These are phyloP conservation scores for Cherax destructor DNA, from an alignment of 1,140 invertebrate species.

Conservation along the genomic window DNA sequence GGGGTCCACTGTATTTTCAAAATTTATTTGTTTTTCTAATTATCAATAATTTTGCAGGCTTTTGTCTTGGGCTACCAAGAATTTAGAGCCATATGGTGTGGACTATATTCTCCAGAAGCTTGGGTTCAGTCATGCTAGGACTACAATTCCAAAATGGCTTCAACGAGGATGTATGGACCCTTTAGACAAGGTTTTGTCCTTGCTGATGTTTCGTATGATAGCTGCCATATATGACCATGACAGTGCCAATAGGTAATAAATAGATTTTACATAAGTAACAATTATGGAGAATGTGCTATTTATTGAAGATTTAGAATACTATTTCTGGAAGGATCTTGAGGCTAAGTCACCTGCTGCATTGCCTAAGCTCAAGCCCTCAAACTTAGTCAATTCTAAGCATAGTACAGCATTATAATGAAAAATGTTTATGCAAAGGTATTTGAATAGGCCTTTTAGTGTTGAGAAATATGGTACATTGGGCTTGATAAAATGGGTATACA, in stretches of 20 bases:
- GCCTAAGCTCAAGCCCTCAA: too few relatives aligned
- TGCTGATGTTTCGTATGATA: constrained; percentile 76
- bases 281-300: background rate
- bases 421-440: too few relatives aligned
- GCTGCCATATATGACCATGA: constrained; percentile 72
- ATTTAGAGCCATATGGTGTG: constrained; percentile 97
- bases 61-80: constrained; percentile 95
- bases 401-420: too few relatives aligned
- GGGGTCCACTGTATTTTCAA: too few relatives aligned
- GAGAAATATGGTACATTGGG: too few relatives aligned
- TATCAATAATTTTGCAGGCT: constrained; percentile 78
- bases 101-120: constrained; percentile 98
- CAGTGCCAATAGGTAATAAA: constrained; percentile 49
- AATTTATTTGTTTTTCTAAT: background rate
- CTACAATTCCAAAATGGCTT: constrained; percentile 99
- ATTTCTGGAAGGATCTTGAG: background rate
- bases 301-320: too few relatives aligned
- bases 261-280: background rate
- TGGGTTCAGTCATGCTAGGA: constrained; percentile 96
- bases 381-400: too few relatives aligned
- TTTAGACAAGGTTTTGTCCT: constrained; percentile 85
- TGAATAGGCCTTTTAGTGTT: too few relatives aligned
- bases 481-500: too few relatives aligned
- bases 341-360: too few relatives aligned
- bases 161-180: constrained; percentile 98